A percentile compares a stretch with the other conserved stretches of the same genome.
Evolutionary conservation across 2,797 vertebrate genomes (phyloP).

Genomic region (Nannoperca obscura): DNA sequence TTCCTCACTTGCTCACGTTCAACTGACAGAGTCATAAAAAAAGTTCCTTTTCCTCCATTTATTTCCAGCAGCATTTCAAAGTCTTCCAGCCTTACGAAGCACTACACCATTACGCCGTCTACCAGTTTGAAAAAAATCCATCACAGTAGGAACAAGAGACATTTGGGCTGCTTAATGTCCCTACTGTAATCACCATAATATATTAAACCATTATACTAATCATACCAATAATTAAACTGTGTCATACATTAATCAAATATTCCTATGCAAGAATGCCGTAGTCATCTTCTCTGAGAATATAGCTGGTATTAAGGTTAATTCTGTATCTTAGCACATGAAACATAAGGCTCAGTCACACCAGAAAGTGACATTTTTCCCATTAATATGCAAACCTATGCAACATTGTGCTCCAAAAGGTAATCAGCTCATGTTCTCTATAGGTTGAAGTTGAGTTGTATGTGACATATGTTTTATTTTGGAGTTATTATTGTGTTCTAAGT

Average conservation of each 20-base stretch:
- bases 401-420: constrained; percentile 23
- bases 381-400: constrained; percentile 4
- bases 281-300: background rate
- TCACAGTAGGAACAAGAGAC: constrained; percentile 11
- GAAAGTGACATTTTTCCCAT: background rate
- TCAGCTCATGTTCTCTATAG: constrained; percentile 33
- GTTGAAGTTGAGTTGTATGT: constrained; percentile 1
- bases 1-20: constrained; percentile 59
- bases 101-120: constrained; percentile 16
- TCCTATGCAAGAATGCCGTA: background rate
- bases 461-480: constrained; percentile 26
- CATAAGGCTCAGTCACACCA: background rate
- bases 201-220: constrained; percentile 34
- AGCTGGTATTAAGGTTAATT: constrained; percentile 12
- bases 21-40: constrained; percentile 19
- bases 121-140: constrained; percentile 19
- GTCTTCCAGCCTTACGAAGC: constrained; percentile 27
- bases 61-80: constrained; percentile 39
- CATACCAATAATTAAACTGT: constrained; percentile 41
- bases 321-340: background rate
- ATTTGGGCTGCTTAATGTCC: constrained; percentile 38
- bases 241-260: constrained; percentile 32
- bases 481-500: constrained; percentile 13
- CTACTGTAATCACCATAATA: constrained; percentile 24
- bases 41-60: constrained; percentile 26